Evolutionary conservation across 2,797 vertebrate genomes (phyloP).

Genomic region (Channa striata): DNA sequence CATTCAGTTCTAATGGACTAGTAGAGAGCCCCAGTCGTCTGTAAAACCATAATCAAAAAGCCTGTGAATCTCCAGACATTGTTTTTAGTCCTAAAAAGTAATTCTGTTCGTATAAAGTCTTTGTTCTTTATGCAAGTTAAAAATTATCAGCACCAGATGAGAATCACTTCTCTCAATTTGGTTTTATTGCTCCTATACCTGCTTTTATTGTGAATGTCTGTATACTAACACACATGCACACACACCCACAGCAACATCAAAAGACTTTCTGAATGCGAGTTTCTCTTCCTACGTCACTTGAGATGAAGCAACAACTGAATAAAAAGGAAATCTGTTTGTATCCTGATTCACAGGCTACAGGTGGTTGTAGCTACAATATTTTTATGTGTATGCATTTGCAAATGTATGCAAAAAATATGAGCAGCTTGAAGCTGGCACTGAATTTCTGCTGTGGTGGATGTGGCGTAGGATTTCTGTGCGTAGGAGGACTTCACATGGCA

Average conservation of each 20-base stretch:
- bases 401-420: conserved; percentile 25
- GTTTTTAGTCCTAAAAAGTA: conserved; percentile 1
- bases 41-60: no score
- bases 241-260: conserved; percentile 35
- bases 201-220: conserved; percentile 1
- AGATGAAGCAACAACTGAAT: conserved; percentile 13
- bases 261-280: conserved; percentile 38
- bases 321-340: conserved; percentile 21
- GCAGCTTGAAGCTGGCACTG: conserved; percentile 47
- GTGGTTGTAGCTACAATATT: conserved; percentile 48
- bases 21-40: no score
- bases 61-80: background rate
- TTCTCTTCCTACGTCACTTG: conserved; percentile 53
- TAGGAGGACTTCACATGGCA: conserved; percentile 80
- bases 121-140: background rate
- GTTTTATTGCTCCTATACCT: background rate
- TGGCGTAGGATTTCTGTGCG: conserved; percentile 72
- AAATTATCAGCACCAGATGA: conserved; percentile 35
- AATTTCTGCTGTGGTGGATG: conserved; percentile 47
- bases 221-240: conserved; percentile 6
- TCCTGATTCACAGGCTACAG: conserved; percentile 60
- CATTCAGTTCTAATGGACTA: no score
- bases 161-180: conserved; percentile 37
- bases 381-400: background rate
- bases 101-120: background rate